These are phyloP conservation scores for Nothura maculosa DNA, from an alignment of 2,797 vertebrate genomes.

Conservation along the genomic window DNA sequence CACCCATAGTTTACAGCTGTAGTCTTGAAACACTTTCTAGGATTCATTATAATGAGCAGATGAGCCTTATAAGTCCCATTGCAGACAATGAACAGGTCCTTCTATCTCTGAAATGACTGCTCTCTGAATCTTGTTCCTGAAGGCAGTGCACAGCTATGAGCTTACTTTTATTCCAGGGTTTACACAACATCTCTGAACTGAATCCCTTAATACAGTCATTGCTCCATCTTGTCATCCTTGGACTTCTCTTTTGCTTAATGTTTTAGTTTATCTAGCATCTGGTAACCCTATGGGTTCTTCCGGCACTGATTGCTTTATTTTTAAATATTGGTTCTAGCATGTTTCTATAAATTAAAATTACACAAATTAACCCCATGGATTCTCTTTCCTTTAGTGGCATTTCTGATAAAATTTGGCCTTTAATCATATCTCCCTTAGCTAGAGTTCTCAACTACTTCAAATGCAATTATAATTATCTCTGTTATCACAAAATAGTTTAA, in stretches of 20 bases:
- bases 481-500: constrained; percentile 36
- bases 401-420: constrained; percentile 49
- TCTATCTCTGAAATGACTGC: neutral
- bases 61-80: neutral
- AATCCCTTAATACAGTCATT: constrained; percentile 22
- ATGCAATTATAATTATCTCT: constrained; percentile 13
- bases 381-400: constrained; percentile 42
- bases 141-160: constrained; percentile 9
- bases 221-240: constrained; percentile 16
- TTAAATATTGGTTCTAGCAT: constrained; percentile 8
- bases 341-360: constrained; percentile 54
- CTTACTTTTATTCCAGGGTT: constrained; percentile 18
- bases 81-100: neutral
- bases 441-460: constrained; percentile 21
- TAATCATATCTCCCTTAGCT: constrained; percentile 50
- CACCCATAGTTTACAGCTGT: neutral
- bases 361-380: neutral
- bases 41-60: constrained; percentile 41
- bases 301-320: constrained; percentile 8
- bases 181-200: constrained; percentile 44
- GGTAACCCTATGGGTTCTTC: neutral
- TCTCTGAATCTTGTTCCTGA: constrained; percentile 19
- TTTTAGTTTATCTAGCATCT: constrained; percentile 46
- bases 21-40: neutral
- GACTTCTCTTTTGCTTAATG: constrained; percentile 48